Percentiles rank a stretch among this genome's conserved stretches.
phyloP scores from a whole-genome alignment of 2,113 vertebrate species.

The Columba janthina region DNA sequence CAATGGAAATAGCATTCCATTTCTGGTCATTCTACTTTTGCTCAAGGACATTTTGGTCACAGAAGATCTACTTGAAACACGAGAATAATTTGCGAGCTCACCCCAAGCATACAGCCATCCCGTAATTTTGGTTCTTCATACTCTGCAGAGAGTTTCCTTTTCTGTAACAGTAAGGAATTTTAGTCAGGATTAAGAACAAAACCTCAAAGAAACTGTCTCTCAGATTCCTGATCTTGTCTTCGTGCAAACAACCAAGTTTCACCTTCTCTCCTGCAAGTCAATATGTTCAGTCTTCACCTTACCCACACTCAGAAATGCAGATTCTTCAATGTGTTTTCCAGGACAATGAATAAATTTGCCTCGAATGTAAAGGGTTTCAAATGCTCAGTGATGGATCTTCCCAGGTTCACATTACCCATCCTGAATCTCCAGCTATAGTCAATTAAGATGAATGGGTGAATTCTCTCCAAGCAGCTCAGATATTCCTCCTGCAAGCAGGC shows the following conservation, averaged over 20 bases:
- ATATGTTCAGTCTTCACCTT: background rate
- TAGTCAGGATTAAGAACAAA: background rate
- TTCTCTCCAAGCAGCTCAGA: background rate
- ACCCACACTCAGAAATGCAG: background rate
- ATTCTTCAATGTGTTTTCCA: background rate
- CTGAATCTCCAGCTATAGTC: background rate
- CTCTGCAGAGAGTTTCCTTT: background rate
- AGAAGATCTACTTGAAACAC: background rate
- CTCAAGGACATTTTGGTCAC: background rate
- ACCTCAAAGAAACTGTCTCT: background rate
- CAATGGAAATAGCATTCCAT: background rate
- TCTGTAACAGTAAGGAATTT: background rate
- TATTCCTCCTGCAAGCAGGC: background rate
- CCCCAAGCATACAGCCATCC: background rate
- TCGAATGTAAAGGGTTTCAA: background rate
- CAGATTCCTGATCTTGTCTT: background rate
- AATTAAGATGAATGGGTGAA: background rate
- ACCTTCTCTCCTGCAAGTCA: background rate
- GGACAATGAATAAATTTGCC: background rate
- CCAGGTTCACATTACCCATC: background rate
- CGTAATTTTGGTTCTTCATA: background rate
- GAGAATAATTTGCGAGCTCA: background rate
- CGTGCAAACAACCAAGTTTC: background rate
- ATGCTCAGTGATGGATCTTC: background rate
- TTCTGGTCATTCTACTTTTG: conserved; percentile 11